Evolutionary conservation across 2,888 invertebrate genomes (phyloP).

Genomic region (Heterodera filipjevi): DNA sequence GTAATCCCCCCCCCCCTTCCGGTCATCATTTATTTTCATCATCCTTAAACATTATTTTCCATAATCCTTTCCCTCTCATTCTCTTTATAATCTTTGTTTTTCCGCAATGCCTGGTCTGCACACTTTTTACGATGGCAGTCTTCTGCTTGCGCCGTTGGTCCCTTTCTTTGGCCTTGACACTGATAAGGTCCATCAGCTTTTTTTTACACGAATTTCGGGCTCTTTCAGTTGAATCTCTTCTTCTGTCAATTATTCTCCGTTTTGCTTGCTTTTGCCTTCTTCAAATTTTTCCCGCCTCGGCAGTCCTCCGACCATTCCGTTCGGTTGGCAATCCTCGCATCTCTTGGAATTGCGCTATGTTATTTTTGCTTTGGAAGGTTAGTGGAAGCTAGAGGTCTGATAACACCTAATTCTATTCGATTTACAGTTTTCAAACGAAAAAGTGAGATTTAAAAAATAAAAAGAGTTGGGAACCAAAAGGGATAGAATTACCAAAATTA

Average conservation of each 20-base stretch:
- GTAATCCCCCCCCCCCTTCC: no score
- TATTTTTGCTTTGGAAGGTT: conserved; percentile 62
- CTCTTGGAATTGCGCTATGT: conserved; percentile 54
- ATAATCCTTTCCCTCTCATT: background rate
- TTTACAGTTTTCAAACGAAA: no score
- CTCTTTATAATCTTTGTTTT: background rate
- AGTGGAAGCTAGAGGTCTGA: background rate
- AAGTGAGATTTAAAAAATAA: no score
- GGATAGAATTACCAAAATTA: no score
- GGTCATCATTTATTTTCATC: background rate
- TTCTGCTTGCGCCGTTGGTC: conserved; percentile 53
- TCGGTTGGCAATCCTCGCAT: conserved; percentile 46
- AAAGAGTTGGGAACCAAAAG: no score
- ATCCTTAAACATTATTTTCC: background rate
- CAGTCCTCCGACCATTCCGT: conserved; percentile 37
- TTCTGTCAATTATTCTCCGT: conserved; percentile 51
- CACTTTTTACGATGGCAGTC: conserved; percentile 58
- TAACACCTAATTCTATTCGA: no score
- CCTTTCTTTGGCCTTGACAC: conserved; percentile 51
- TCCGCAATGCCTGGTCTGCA: conserved; percentile 58
- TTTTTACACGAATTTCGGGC: background rate
- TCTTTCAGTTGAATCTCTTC: conserved; percentile 56
- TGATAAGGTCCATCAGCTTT: conserved; percentile 49
- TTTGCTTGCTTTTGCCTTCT: conserved; percentile 48
- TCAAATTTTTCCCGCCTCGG: conserved; percentile 42